Base-by-base conservation (phyloP, 2,113 vertebrate species). In the Daphoenositta chrysoptera region DNA sequence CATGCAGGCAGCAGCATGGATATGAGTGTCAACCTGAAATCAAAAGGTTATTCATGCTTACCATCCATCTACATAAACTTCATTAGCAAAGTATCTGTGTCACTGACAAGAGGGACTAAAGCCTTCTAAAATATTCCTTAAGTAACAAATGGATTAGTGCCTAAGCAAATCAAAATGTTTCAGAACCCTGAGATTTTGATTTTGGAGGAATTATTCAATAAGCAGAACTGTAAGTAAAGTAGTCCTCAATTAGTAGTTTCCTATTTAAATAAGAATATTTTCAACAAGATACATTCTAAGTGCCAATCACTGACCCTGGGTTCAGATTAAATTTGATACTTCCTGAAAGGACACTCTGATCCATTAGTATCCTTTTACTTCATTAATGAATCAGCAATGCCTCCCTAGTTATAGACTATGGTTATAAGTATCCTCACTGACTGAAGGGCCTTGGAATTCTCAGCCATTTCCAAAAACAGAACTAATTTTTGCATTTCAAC, bases 1-100 rank as follows among this genome's bases (percentile, higher is more conserved):
- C 99, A 99, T 99, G 97, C 99, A 99, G 76, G 99, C 99, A 3
- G 99, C 99, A 10, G 99, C 99, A 1, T 99, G 99, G 95, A 99
- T 99, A 45, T 99, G 99, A 2, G 99, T 99, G 97, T 99, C 99
- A 86, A 99, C 99, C 99, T 99, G 97, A 24, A 96, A 97, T 50
- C 70, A 96, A 90, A 79, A 96, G 13, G 57, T 92, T 72, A 61
- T 28, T 89, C 23, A 21, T 53, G n/a, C 8, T 94, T 30, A 89
- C 51, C 58, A 63, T 47, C 26, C 39, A 56, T 27, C 53, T 51
- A 45, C 31, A 35, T 18, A 28, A 91, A 70, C n/a, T 47, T 73
- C 44, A 92, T 71, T 58, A 90, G 60, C 48, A 33, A 60, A 83
- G 54, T 66, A 63, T 58, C n/a, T 53, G 5, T 81, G 64, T 54